phyloP scores from a whole-genome alignment of 92 coral and sea anemone species.

The Umimayanthus chanpuru region DNA sequence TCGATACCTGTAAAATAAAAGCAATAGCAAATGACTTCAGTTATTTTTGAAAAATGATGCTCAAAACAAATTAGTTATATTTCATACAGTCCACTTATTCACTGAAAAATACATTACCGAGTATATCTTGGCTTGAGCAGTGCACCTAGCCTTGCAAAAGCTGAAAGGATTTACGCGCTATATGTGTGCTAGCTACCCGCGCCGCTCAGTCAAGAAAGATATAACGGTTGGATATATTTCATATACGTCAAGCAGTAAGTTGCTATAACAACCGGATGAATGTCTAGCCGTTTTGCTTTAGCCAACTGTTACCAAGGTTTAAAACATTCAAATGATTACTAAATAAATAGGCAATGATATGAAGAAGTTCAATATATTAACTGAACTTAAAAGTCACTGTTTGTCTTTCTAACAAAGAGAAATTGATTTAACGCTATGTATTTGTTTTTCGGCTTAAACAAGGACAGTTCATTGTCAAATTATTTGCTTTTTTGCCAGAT shows the following conservation, averaged over 20 bases:
- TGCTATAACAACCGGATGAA: not conserved
- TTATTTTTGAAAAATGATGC: not conserved
- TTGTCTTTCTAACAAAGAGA: not conserved
- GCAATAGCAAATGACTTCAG: not conserved
- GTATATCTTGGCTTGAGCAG: not conserved
- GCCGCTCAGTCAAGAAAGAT: not conserved
- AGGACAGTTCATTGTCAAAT: too few relatives aligned
- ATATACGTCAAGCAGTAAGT: not conserved
- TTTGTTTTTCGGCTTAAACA: not conserved
- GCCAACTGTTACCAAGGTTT: not conserved
- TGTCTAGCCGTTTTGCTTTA: not conserved
- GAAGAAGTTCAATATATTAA: not conserved
- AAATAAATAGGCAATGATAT: not conserved
- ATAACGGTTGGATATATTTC: not conserved
- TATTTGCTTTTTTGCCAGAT: too few relatives aligned
- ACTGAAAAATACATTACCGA: not conserved
- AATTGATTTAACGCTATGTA: not conserved
- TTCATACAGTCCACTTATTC: too few relatives aligned
- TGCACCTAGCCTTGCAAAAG: not conserved
- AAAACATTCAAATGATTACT: too few relatives aligned
- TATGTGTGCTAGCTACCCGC: not conserved
- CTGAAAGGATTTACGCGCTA: not conserved
- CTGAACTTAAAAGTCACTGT: too few relatives aligned
- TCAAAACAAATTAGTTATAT: not conserved
- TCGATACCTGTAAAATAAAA: not conserved